These are phyloP conservation scores for Nephrotoma flavescens DNA, from an alignment of 2,888 invertebrate genomes.

Conservation along the genomic window DNA sequence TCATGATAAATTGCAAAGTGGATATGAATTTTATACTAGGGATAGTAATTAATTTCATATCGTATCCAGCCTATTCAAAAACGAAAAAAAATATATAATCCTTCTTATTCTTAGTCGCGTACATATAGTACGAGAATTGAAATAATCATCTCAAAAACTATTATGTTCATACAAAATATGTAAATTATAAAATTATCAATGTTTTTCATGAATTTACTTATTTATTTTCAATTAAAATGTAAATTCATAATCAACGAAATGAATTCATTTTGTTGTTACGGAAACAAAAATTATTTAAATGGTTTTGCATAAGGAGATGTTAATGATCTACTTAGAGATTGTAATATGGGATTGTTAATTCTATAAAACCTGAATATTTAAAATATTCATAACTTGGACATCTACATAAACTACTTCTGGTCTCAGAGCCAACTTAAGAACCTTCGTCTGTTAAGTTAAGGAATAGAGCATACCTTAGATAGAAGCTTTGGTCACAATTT, in stretches of 20 bases:
- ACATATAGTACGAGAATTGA: not conserved
- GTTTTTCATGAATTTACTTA: not conserved
- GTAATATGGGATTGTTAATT: not conserved
- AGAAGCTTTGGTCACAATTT: too few species aligned
- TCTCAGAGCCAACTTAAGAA: too few species aligned
- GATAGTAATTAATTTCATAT: not conserved
- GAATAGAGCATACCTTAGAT: too few species aligned
- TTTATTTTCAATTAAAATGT: not conserved
- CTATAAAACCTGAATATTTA: not conserved
- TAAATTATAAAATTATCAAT: not conserved
- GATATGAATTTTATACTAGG: not conserved
- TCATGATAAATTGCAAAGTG: not conserved
- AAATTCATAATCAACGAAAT: not conserved
- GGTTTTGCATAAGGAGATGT: not conserved
- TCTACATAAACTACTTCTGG: too few species aligned
- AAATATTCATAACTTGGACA: too few species aligned
- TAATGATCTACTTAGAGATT: not conserved
- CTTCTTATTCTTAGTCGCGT: not conserved
- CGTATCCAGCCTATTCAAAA: not conserved
- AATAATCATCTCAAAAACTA: not conserved
- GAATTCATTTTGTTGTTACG: not conserved
- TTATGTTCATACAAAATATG: not conserved
- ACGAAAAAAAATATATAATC: not conserved
- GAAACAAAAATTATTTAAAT: not conserved
- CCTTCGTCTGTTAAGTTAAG: too few species aligned